Percentiles rank a stretch among this genome's conserved stretches.
Conservation (phyloP, 2,888 invertebrate genomes). For the Spilosoma lubricipeda region DNA sequence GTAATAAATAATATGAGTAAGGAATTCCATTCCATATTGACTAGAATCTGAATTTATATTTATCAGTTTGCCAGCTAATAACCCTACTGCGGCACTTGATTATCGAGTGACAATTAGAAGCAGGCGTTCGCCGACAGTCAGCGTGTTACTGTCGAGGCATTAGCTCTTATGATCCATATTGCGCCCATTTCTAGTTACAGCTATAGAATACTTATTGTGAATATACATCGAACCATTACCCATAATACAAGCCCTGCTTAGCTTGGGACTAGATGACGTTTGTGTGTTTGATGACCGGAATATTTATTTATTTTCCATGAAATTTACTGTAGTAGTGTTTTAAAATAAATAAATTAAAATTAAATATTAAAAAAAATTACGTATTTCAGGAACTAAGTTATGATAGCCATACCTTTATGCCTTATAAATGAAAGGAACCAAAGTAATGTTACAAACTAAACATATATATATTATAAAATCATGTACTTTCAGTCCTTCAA, state of each 20-base stretch:
- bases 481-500: slow-evolving; percentile 8
- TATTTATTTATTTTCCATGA: too few species aligned
- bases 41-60: neutral
- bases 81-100: slow-evolving; percentile 41
- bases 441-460: too few species aligned
- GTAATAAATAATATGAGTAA: too few species aligned
- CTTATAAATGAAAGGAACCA: too few species aligned
- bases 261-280: too few species aligned
- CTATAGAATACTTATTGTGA: neutral
- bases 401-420: too few species aligned
- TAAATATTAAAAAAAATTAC: too few species aligned
- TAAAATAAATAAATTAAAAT: too few species aligned
- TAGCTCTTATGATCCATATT: slow-evolving; percentile 33
- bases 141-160: slow-evolving; percentile 40
- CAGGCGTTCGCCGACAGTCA: slow-evolving; percentile 49
- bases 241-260: too few species aligned
- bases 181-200: neutral
- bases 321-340: too few species aligned
- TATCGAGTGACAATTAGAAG: slow-evolving; percentile 50
- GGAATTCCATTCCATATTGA: neutral
- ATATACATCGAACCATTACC: neutral
- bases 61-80: neutral
- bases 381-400: too few species aligned
- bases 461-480: slow-evolving; percentile 5
- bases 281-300: too few species aligned